Evolutionary conservation across 2,888 invertebrate species (phyloP).

Genomic region (Notocelia uddmanniana): DNA sequence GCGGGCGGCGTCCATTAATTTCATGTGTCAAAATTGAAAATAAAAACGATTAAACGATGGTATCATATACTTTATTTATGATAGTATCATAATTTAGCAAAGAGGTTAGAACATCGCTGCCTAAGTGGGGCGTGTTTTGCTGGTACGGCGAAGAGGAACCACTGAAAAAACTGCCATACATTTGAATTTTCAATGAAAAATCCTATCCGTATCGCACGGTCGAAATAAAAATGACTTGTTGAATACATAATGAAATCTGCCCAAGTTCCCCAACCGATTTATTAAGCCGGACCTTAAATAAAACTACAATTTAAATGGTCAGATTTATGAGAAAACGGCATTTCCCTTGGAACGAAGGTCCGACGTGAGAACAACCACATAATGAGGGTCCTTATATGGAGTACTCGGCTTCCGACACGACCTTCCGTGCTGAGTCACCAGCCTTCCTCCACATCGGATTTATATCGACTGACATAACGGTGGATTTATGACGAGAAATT

Average conservation of each 20-base stretch:
- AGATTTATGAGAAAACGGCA: conserved; percentile 10
- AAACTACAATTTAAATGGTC: not conserved
- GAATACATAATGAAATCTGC: too few species aligned
- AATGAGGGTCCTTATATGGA: conserved; percentile 61
- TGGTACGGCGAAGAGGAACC: not conserved
- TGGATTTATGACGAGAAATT: not conserved
- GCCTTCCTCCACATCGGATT: not conserved
- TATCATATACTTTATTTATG: too few species aligned
- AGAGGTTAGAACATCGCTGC: not conserved
- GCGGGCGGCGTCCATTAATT: conserved; percentile 20
- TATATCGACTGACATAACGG: conserved; percentile 12
- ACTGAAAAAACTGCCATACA: not conserved
- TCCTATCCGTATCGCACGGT: too few species aligned
- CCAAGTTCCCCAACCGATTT: too few species aligned
- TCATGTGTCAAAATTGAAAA: conserved; percentile 25
- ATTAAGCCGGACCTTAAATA: not conserved
- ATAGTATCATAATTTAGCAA: conserved; percentile 16
- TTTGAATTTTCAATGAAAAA: not conserved
- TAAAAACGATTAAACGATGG: conserved; percentile 21
- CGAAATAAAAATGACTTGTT: too few species aligned
- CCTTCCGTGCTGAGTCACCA: conserved; percentile 65
- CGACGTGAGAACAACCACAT: conserved; percentile 52
- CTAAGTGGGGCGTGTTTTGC: not conserved
- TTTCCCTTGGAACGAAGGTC: conserved; percentile 55
- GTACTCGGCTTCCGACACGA: conserved; percentile 61